Percentiles rank a stretch among this genome's conserved stretches.
Conservation (phyloP, 1,140 invertebrate genomes). For the Hylyphantes graminicola region DNA sequence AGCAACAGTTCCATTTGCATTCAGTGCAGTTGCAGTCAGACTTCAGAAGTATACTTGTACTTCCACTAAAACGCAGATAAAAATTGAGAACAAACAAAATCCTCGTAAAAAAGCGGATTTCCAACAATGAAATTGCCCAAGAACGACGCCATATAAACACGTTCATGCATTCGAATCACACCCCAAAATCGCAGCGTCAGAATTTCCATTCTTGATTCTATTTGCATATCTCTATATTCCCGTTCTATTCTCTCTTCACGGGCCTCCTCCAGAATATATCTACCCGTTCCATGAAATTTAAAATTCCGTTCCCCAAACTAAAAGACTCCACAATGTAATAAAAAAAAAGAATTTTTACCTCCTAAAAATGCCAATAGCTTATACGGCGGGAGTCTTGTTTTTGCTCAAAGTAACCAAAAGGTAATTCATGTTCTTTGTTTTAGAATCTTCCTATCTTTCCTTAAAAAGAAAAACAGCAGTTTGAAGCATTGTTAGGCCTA, state of each 20-base stretch:
- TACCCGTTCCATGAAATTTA: slow-evolving; percentile 31
- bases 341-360: slow-evolving; percentile 6
- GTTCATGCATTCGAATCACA: slow-evolving; percentile 29
- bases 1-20: too few species aligned
- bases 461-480: slow-evolving; percentile 25
- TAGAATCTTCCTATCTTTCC: neutral
- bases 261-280: slow-evolving; percentile 29
- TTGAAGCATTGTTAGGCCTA: slow-evolving; percentile 51
- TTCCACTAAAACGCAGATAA: slow-evolving; percentile 35
- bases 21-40: too few species aligned
- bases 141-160: slow-evolving; percentile 39
- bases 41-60: neutral
- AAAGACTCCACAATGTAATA: slow-evolving; percentile 57
- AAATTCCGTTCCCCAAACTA: slow-evolving; percentile 43
- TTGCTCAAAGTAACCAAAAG: slow-evolving; percentile 43
- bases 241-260: neutral
- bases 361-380: slow-evolving; percentile 40
- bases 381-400: slow-evolving; percentile 40
- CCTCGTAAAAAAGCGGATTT: slow-evolving; percentile 42
- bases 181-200: slow-evolving; percentile 36
- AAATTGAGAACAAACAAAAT: slow-evolving; percentile 43
- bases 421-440: slow-evolving; percentile 36
- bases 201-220: slow-evolving; percentile 56
- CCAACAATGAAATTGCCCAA: slow-evolving; percentile 44
- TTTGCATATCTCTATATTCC: slow-evolving; percentile 43